phyloP scores from a whole-genome alignment of 1,140 invertebrate genomes.

The Camponotus vicinus region DNA sequence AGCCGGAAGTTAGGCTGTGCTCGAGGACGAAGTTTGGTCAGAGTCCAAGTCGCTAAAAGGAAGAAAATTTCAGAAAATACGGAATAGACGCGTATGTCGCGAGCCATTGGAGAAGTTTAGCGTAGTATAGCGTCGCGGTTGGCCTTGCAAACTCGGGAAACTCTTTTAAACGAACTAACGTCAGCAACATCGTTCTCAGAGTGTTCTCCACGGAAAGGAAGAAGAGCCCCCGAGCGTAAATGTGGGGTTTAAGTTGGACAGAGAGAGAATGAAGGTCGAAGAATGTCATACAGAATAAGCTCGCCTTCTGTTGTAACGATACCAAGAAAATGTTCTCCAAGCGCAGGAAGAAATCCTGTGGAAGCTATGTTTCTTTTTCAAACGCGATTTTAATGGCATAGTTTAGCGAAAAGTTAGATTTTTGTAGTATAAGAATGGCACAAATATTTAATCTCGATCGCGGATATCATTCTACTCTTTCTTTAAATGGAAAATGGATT shows the following conservation, averaged over 20 bases:
- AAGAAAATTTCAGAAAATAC: slow-evolving; percentile 80
- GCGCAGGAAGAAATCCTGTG: slow-evolving; percentile 15
- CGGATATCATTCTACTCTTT: not conserved
- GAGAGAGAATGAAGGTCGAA: slow-evolving; percentile 13
- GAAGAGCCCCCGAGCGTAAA: slow-evolving; percentile 37
- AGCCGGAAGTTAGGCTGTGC: slow-evolving; percentile 80
- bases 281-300: slow-evolving; percentile 42
- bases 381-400: slow-evolving; percentile 41
- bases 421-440: not conserved
- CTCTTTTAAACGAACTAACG: slow-evolving; percentile 74
- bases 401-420: not conserved
- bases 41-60: slow-evolving; percentile 82
- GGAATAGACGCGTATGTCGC: slow-evolving; percentile 55
- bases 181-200: slow-evolving; percentile 44
- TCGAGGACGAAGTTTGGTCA: slow-evolving; percentile 78
- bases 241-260: not conserved
- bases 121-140: slow-evolving; percentile 51
- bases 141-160: slow-evolving; percentile 65
- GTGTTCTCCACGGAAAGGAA: slow-evolving; percentile 46
- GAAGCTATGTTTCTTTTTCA: not conserved
- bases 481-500: not conserved
- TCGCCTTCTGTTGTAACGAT: slow-evolving; percentile 42
- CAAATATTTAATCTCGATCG: not conserved
- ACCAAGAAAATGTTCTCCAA: slow-evolving; percentile 45
- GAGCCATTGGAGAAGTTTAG: slow-evolving; percentile 75